These are phyloP conservation scores for Engraulis encrasicolus DNA, from an alignment of 2,113 vertebrate species.

Conservation along the genomic window DNA sequence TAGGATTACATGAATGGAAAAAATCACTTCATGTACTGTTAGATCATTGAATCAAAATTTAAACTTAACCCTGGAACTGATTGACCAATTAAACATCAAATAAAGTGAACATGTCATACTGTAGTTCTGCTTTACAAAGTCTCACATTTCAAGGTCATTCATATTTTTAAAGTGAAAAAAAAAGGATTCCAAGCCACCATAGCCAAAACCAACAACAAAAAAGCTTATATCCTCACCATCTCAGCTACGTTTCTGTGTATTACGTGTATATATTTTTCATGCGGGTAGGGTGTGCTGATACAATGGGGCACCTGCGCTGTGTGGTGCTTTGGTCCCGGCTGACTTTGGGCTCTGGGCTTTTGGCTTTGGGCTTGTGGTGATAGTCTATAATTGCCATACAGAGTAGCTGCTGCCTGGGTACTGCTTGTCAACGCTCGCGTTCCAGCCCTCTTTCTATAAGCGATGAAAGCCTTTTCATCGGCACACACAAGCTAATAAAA, in stretches of 20 bases:
- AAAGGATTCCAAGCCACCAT: background rate
- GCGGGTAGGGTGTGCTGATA: background rate
- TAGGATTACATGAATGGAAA: background rate
- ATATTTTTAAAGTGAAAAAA: background rate
- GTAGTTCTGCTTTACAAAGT: too few species aligned
- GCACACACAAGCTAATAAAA: background rate
- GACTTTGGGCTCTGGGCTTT: too few species aligned
- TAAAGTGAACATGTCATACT: background rate
- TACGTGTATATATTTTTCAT: background rate
- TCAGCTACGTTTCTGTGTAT: background rate
- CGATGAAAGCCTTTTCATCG: constrained; percentile 20
- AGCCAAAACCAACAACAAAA: background rate
- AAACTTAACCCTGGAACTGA: too few species aligned
- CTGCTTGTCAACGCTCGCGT: constrained; percentile 13
- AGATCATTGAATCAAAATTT: too few species aligned
- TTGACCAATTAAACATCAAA: background rate
- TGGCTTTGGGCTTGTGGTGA: background rate
- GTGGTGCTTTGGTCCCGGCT: constrained; percentile 17
- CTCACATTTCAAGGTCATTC: background rate
- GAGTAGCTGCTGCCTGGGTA: constrained; percentile 16
- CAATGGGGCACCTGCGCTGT: background rate
- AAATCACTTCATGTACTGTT: too few species aligned
- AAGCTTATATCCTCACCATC: background rate
- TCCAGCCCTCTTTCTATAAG: constrained; percentile 28
- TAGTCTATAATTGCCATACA: constrained; percentile 37